Base-by-base conservation (phyloP, 2,797 vertebrate genomes). In the Glyptemys insculpta region DNA sequence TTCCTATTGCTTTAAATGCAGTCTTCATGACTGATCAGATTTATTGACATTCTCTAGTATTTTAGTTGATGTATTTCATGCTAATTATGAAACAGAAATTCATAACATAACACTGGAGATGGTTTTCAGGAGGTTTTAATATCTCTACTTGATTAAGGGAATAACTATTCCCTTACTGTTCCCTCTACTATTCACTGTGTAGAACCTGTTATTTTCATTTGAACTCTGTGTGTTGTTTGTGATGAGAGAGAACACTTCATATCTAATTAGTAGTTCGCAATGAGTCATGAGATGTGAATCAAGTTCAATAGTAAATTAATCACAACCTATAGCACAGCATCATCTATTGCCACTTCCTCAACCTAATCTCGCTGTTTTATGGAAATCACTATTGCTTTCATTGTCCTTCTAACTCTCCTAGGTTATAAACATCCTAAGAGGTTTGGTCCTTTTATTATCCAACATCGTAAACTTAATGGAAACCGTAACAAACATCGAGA, bases 251-350 rank as follows among this genome's bases (percentile, higher is more conserved):
- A 87, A 57, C 2, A 4, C 10, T 88, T 84, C 53, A 16, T 41
- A 34, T 59, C 92, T 88, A 86, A 91, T 86, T 41, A 74, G 31
- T 83, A 54, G 86, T 85, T 90, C 88, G 76, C 78, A 65, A 56
- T 47, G 68, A 96, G 52, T 94, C 85, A 92, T 59, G 82, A 85
- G 41, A 83, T 78, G 47, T 65, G 80, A 94, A 88, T 87, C 80
- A 86, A 68, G 11, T 91, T 87, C 34, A 62, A 16, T 21, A 25
- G 15, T 85, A 85, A 19, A 83, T 81, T 54, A 91, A 83, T 90
- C 89, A 91, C 65, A 57, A 49, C 27, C 29, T 49, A 29, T 41
- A 74, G n/a, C 31, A 79, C 34, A 84, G 44, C 2, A 80, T 81
- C 41, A 83, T 34, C 91, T 31, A 19, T 5, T 56, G 41, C 68